Conservation (phyloP, 2,797 vertebrate genomes). For the Discoglossus pictus region DNA sequence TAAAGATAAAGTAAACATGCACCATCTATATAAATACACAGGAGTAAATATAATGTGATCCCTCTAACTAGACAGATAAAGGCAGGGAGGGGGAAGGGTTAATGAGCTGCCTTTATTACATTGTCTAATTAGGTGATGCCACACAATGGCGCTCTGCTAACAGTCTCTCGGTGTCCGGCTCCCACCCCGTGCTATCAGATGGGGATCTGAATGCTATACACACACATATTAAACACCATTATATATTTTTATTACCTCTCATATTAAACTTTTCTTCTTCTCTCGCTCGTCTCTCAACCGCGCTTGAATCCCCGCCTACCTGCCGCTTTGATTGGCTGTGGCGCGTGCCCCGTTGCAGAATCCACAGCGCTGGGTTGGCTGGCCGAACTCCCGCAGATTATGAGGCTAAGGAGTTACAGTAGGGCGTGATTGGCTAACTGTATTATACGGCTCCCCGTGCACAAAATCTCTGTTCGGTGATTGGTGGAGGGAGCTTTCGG, state of each 20-base stretch:
- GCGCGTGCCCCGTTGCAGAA: background rate
- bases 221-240: background rate
- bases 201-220: no score
- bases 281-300: constrained; percentile 11
- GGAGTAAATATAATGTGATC: no score
- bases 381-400: background rate
- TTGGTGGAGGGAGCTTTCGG: background rate
- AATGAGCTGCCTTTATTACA: no score
- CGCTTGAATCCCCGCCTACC: background rate
- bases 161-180: no score
- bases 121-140: no score
- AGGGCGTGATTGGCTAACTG: background rate
- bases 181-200: no score
- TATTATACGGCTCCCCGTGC: no score
- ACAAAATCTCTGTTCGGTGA: background rate
- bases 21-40: no score
- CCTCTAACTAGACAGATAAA: no score
- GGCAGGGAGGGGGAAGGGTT: no score
- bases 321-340: background rate
- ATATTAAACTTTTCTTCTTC: constrained; percentile 18
- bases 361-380: background rate
- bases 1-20: no score
- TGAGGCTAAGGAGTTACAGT: background rate
- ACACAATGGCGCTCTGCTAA: no score
- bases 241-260: constrained; percentile 3